Evolutionary conservation across 1,140 invertebrate genomes (phyloP).

Genomic region (Eufriesea mexicana): DNA sequence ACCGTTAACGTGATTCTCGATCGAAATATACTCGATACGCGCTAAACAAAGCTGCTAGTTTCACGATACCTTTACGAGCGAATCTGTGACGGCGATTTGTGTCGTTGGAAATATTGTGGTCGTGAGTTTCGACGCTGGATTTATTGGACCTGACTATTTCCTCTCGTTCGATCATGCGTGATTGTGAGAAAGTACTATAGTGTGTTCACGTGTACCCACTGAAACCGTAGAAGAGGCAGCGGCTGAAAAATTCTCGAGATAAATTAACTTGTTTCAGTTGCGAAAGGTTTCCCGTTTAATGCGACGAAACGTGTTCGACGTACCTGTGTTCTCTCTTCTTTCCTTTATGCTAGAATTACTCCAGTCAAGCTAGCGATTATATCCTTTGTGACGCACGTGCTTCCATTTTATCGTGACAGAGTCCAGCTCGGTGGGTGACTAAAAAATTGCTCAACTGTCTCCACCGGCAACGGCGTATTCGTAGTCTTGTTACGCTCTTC

Average conservation of each 20-base stretch:
- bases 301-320: neutral
- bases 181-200: constrained; percentile 32
- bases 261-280: constrained; percentile 18
- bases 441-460: constrained; percentile 16
- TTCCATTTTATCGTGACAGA: constrained; percentile 31
- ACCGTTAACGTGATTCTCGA: neutral
- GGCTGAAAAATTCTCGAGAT: constrained; percentile 12
- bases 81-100: neutral
- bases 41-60: neutral
- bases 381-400: constrained; percentile 45
- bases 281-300: constrained; percentile 25
- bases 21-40: neutral
- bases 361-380: neutral
- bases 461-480: neutral
- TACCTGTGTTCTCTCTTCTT: no score
- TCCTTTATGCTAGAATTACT: neutral
- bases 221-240: constrained; percentile 30
- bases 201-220: constrained; percentile 1
- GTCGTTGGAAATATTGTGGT: neutral
- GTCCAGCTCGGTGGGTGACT: neutral
- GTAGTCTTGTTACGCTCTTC: neutral
- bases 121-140: neutral
- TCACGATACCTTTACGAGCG: neutral
- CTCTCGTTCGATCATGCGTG: neutral
- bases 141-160: neutral